Conservation (phyloP, 2,888 invertebrate species). For the Rotaria macrura region DNA sequence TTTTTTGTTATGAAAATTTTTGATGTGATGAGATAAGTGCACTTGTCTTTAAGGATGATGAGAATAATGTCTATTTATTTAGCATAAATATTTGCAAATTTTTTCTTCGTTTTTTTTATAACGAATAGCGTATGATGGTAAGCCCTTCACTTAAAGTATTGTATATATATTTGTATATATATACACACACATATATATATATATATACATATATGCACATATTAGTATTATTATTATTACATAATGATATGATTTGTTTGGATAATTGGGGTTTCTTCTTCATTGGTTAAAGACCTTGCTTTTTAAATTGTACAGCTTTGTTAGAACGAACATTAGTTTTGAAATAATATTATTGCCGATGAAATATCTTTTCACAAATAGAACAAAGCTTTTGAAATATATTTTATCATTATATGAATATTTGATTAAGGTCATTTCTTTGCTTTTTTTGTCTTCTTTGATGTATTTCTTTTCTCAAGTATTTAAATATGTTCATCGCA, state of each 20-base stretch:
- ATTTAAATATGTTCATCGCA: neutral
- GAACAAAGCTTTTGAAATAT: neutral
- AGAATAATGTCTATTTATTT: neutral
- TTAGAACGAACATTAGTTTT: neutral
- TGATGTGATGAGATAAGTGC: neutral
- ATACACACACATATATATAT: no score
- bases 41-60: neutral
- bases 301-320: no score
- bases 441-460: neutral
- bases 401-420: neutral
- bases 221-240: neutral
- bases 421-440: neutral
- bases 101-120: neutral
- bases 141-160: neutral
- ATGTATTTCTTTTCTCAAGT: neutral
- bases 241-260: neutral
- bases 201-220: neutral
- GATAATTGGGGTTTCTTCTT: no score
- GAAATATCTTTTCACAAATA: neutral
- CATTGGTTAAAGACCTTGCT: no score
- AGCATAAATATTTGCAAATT: neutral
- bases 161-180: neutral
- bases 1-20: neutral
- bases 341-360: neutral
- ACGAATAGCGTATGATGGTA: neutral